Evolutionary conservation across 2,888 invertebrate species (phyloP), one percentile per base, ranked within the genome.

Genomic region (Spisula solida): DNA sequence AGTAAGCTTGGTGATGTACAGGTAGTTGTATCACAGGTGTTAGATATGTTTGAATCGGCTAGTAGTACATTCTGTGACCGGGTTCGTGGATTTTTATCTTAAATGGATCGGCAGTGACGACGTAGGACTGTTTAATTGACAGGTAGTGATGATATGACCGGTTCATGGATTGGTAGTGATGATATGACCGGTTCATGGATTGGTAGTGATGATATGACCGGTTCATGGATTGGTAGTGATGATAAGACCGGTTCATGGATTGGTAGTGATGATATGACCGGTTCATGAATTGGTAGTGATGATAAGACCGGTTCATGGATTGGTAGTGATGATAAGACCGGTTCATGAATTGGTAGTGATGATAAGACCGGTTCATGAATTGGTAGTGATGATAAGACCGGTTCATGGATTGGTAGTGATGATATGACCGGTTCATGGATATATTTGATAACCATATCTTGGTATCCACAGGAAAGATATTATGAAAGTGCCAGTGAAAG

Each of bases 401-500:
- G 60, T 66, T 0, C n/a, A 25, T 25, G 6, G 60, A 66, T 25
- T 12, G 25, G 60, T 66, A 25, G 60, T 66, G n/a, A 66, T 25
- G 60, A 66, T 51, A 10, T 51, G 51, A 51, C 51, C 51, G 1
- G 14, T 51, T 12, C 12, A 51, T 51, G 51, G 51, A 51, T 16
- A 51, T 16, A 51, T 51, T 51, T 51, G 51, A 16, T 14, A 16
- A 51, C 51, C 6, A 16, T 16, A 1, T 51, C 1, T 16, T 51
- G 51, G 16, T 51, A 12, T 41, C 51, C 51, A 51, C 16, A 51
- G 51, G 51, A 51, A 25, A 2, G 60, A 60, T 75, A 34, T 75
- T 34, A 75, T 1, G 5, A 75, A 25, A 16, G 75, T 75, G 75
- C 75, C 81, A 81, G 81, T 81, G 81, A 29, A 51, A 55, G 29